These are phyloP conservation scores for Nannoperca obscura DNA, from an alignment of 2,797 vertebrate genomes.

Conservation along the genomic window DNA sequence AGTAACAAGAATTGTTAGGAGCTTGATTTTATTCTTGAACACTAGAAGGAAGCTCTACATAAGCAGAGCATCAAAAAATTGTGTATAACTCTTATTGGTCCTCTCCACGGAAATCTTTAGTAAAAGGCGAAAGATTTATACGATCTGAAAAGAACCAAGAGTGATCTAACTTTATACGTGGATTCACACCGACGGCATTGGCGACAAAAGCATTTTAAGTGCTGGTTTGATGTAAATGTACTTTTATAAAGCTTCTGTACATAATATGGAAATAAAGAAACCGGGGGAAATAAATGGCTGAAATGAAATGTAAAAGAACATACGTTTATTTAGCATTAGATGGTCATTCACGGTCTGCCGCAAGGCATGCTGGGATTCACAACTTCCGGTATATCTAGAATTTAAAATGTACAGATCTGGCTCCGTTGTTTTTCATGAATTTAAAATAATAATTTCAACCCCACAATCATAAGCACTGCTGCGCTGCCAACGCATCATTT, in stretches of 20 bases:
- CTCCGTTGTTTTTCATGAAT: background rate
- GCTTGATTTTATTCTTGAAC: too few relatives aligned
- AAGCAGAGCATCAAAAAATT: conserved; percentile 12
- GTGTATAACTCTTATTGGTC: background rate
- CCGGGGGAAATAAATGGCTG: accelerated
- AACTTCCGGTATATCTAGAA: background rate
- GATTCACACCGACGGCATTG: accelerated
- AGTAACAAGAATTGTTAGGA: too few relatives aligned
- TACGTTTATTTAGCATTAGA: background rate
- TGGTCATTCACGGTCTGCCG: accelerated
- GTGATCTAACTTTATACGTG: accelerated
- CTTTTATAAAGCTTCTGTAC: background rate
- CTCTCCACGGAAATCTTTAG: conserved; percentile 36
- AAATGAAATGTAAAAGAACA: background rate
- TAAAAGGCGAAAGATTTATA: conserved; percentile 39
- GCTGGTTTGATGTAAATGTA: background rate
- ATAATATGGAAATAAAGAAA: accelerated
- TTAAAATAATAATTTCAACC: background rate
- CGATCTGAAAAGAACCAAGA: conserved; percentile 32
- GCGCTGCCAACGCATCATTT: background rate
- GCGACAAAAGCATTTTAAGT: accelerated
- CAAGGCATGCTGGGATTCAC: conserved; percentile 21
- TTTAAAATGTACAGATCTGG: background rate
- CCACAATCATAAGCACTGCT: background rate
- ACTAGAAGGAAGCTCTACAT: background rate